Base-by-base conservation (phyloP, 2,888 invertebrate genomes). In the Drosophila nigricruria region DNA sequence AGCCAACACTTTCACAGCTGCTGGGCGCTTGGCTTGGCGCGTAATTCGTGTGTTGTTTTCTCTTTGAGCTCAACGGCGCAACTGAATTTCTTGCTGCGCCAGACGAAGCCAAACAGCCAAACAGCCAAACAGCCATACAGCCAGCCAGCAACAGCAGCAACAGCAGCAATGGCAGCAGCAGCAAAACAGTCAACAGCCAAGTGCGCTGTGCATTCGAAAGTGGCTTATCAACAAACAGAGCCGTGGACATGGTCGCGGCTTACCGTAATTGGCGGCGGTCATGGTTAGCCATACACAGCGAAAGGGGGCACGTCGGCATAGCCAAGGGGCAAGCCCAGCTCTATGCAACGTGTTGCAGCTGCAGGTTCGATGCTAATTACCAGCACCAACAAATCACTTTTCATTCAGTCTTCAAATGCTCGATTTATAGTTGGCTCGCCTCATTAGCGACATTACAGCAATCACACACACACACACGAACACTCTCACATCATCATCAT, bases 51-150 rank as follows among this genome's bases (percentile, higher is more conserved):
- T 72, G 77, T 67, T 85, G 84, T 88, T 88, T 88, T 85, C 89
- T 83, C 85, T 88, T 83, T 81, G 89, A 81, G 82, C 85, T 86
- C 84, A 70, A 64, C 86, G 83, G 78, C 79, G 83, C 84, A 88
- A 84, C 84, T 84, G 83, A 88, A 83, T 79, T 85, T 77, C 73
- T 75, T 74, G 66, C 52, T 68, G 72, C 59, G 62, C 65, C 83
- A 68, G 62, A 77, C 74, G 63, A 75, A 63, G 61, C 62, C 77
- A 76, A 81, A 77, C 64, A 58, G 58, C 66, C 60, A 74, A 58
- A 59, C 69, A 73, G 56, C 73, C 38, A 52, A n/a, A n/a, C n/a
- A n/a, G n/a, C n/a, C n/a, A n/a, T n/a, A n/a, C n/a, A n/a, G 60
- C 67, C 60, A 74, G 54, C 65, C 57, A 73, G 59, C 73, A 59